Percentiles rank a stretch among this genome's conserved stretches.
Evolutionary conservation across 1,140 invertebrate genomes (phyloP).

Genomic region (Eupristina koningsbergeri): DNA sequence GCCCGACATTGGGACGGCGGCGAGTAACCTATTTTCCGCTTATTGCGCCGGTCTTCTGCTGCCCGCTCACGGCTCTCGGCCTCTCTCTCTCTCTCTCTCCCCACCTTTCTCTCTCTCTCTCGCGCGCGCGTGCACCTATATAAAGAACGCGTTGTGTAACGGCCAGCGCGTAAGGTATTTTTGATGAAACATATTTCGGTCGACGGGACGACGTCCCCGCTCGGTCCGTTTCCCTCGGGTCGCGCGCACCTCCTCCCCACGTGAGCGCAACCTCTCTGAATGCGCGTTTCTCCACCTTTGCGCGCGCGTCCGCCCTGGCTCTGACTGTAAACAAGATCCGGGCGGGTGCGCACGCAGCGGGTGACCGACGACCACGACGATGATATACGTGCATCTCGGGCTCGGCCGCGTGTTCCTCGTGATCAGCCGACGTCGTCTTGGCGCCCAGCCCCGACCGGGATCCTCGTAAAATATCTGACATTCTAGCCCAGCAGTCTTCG

Average conservation of each 20-base stretch:
- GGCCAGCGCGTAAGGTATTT: slow-evolving; percentile 45
- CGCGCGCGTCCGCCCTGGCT: not conserved
- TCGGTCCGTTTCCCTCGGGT: not conserved
- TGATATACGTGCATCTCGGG: not conserved
- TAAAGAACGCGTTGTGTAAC: slow-evolving; percentile 49
- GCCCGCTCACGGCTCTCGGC: not conserved
- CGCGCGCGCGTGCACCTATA: not conserved
- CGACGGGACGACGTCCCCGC: not conserved
- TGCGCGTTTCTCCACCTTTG: not conserved
- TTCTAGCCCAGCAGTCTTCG: not conserved
- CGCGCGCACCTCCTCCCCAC: not conserved
- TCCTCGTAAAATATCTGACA: not conserved
- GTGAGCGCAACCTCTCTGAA: not conserved
- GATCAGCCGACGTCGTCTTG: not conserved
- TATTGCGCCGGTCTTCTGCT: slow-evolving; percentile 38
- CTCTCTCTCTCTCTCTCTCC: not conserved
- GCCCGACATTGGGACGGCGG: not conserved
- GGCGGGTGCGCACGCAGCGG: not conserved
- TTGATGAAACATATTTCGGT: slow-evolving; percentile 47
- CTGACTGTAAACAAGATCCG: slow-evolving; percentile 25
- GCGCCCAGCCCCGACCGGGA: not conserved
- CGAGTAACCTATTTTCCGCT: slow-evolving; percentile 53
- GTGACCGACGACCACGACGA: not conserved
- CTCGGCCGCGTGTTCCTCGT: not conserved
- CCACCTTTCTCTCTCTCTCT: not conserved